A percentile compares a stretch with the other conserved stretches of the same genome.
Evolutionary conservation across 2,113 vertebrate species (phyloP).

Genomic region (Pseudorasbora parva): DNA sequence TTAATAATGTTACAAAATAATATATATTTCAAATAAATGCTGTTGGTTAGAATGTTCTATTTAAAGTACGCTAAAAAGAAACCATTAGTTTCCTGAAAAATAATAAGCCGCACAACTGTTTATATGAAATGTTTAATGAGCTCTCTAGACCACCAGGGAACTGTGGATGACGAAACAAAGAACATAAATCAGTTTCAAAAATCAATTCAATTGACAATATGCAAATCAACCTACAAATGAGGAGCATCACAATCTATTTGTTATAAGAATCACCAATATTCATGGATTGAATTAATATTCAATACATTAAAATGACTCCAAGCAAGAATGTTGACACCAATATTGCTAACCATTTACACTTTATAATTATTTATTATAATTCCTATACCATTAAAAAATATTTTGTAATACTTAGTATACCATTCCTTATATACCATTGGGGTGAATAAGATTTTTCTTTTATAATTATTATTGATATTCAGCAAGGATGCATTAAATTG

Average conservation of each 20-base stretch:
- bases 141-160: constrained; percentile 77
- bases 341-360: not conserved
- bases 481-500: no score
- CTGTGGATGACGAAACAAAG: constrained; percentile 59
- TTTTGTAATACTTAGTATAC: no score
- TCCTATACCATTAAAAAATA: no score
- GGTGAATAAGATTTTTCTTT: rapidly evolving
- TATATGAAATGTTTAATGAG: constrained; percentile 60
- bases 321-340: not conserved
- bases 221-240: not conserved
- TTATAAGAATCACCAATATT: not conserved
- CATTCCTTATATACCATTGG: no score
- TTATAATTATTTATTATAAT: not conserved
- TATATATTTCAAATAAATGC: not conserved
- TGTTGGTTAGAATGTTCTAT: not conserved
- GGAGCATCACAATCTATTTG: not conserved
- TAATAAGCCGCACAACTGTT: no score
- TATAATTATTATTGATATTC: no score
- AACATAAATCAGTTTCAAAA: constrained; percentile 6
- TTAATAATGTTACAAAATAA: not conserved
- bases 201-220: not conserved
- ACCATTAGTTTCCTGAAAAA: no score
- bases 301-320: not conserved
- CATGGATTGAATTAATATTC: not conserved
- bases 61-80: not conserved